Conservation (phyloP, 2,888 invertebrate species). For the Thera obeliscata region DNA sequence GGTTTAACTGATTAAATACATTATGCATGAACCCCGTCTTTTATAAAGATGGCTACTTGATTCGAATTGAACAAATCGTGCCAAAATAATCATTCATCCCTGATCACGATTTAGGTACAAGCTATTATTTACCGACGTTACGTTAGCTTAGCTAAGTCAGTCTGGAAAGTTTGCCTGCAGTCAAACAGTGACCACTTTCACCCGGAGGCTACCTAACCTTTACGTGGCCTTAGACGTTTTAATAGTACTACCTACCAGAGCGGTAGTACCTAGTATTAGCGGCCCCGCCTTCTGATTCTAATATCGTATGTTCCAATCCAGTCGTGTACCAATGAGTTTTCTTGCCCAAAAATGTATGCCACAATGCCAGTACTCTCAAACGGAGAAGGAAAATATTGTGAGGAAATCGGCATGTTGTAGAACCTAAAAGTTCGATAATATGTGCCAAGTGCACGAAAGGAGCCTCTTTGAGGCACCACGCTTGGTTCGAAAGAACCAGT, state of each 20-base stretch:
- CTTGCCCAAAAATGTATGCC: too few species aligned
- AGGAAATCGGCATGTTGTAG: too few species aligned
- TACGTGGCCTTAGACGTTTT: constrained; percentile 20
- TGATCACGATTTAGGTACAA: constrained; percentile 42
- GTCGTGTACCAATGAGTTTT: too few species aligned
- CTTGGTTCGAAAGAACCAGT: too few species aligned
- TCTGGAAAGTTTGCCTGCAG: constrained; percentile 65
- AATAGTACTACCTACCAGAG: neutral
- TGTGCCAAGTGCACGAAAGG: too few species aligned
- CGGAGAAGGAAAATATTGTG: too few species aligned
- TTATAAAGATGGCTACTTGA: constrained; percentile 24
- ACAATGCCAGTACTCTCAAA: too few species aligned
- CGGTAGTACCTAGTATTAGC: too few species aligned
- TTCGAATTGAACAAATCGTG: constrained; percentile 38
- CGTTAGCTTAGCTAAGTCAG: constrained; percentile 40
- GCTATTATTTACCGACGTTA: constrained; percentile 49
- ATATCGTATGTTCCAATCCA: too few species aligned
- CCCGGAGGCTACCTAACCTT: constrained; percentile 41
- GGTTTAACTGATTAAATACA: constrained; percentile 4
- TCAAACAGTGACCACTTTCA: constrained; percentile 70
- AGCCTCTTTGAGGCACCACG: too few species aligned
- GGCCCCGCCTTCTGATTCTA: too few species aligned
- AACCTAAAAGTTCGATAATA: too few species aligned
- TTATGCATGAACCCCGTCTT: constrained; percentile 9
- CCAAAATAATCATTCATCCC: constrained; percentile 35